Evolutionary conservation across 1,140 invertebrate species (phyloP), one percentile per base, ranked within the genome.

Genomic region (Microplitis mediator): DNA sequence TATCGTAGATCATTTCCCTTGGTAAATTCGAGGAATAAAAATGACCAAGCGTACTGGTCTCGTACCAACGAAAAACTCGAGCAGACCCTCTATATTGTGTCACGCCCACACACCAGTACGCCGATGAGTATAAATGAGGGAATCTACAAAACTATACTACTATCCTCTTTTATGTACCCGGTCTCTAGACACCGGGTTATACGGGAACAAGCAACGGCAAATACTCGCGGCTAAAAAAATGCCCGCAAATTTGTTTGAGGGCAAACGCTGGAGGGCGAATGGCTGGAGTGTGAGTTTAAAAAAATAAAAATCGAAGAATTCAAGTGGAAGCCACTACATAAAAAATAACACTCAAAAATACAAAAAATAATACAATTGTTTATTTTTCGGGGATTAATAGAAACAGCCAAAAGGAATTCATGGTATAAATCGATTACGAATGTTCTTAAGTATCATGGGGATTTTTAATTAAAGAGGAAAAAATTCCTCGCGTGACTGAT

Each of bases 1-100:
- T 83, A 84, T 83, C 82, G 81, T 83, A 84, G 82, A 81, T 82
- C 80, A 84, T 84, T 84, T 84, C 82, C 81, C 83, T 84, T 84
- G 82, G 80, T 84, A 83, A 84, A 84, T 79, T 83, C 79, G 77
- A 75, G 76, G 73, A 79, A 81, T 81, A 82, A 82, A 83, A 83
- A 81, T 80, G 75, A 78, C 80, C 74, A 71, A 23, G 69, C 70
- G 75, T 77, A 77, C 74, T 63, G 13, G 39, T 50, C 16, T 23
- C 62, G 31, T 54, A 54, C 39, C 39, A 14, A 64, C 75, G 71
- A 74, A 76, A 77, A 77, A 76, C 77, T 16, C 34, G 69, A 71
- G 71, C 62, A 75, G 74, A 75, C 35, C 32, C 60, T 36, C 32
- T 60, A 32, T 34, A 32, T 51, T 31, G 50, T 67, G 65, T 52